phyloP scores from a whole-genome alignment of 2,888 invertebrate genomes.

The Sminthurides aquaticus region DNA sequence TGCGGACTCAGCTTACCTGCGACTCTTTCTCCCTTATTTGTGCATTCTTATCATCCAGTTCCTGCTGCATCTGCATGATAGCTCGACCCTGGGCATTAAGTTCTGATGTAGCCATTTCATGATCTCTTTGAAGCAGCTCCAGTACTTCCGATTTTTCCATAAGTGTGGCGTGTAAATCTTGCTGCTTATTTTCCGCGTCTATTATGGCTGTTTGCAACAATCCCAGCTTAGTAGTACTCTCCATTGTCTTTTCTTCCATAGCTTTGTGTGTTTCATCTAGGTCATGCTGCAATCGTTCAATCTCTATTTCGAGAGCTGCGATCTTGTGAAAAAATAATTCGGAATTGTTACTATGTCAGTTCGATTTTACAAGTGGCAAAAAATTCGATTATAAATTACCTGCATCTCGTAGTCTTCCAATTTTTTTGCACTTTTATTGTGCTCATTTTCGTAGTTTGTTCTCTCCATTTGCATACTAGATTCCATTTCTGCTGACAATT shows the following conservation, averaged over 20 bases:
- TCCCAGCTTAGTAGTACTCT: too few species aligned
- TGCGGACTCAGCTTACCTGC: too few species aligned
- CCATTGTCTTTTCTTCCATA: not conserved
- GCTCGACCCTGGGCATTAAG: too few species aligned
- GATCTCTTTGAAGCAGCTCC: too few species aligned
- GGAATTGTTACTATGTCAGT: not conserved
- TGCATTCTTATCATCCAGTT: too few species aligned
- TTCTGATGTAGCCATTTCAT: too few species aligned
- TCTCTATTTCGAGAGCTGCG: conserved; percentile 1
- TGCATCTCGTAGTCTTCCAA: not conserved
- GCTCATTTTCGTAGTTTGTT: not conserved
- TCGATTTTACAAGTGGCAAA: not conserved
- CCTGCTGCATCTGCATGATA: too few species aligned
- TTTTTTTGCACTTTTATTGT: not conserved
- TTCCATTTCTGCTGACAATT: not conserved
- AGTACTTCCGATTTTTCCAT: too few species aligned
- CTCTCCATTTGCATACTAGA: not conserved
- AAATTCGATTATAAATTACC: not conserved
- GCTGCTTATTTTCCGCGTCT: not conserved
- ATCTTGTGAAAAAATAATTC: not conserved
- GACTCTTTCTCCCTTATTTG: too few species aligned
- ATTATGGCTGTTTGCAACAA: too few species aligned
- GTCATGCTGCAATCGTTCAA: not conserved
- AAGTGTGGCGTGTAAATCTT: not conserved
- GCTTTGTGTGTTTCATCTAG: not conserved